Evolutionary conservation across 1,140 invertebrate genomes (phyloP).

Genomic region (Calliphora vicina): DNA sequence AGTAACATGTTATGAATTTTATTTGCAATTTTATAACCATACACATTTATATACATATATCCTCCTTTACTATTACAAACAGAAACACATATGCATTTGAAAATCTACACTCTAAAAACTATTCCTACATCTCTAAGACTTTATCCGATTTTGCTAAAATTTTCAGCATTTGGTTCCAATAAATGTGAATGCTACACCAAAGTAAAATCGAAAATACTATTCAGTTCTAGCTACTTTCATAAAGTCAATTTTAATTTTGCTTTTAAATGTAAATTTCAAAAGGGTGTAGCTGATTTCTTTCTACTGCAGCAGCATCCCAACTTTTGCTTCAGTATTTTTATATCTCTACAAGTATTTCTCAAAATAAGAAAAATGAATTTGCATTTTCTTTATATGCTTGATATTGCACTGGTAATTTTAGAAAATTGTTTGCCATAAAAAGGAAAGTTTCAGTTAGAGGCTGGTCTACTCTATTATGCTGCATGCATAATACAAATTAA

Average conservation of each 20-base stretch:
- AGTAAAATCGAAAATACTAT: too few species aligned
- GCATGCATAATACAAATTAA: background rate
- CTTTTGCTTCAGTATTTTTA: background rate
- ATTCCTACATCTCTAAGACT: too few species aligned
- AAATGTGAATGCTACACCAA: too few species aligned
- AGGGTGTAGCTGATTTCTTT: background rate
- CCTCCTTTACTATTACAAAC: too few species aligned
- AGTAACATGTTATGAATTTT: slow-evolving; percentile 24
- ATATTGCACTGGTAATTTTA: background rate
- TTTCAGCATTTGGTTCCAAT: too few species aligned
- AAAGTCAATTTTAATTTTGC: too few species aligned
- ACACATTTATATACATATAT: background rate
- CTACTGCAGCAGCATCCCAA: background rate
- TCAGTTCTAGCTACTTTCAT: too few species aligned
- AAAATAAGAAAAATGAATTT: background rate
- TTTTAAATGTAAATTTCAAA: too few species aligned
- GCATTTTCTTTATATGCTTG: background rate
- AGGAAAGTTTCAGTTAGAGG: background rate
- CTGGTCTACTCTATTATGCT: background rate
- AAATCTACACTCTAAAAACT: too few species aligned
- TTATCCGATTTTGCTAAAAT: too few species aligned
- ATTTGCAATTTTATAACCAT: background rate
- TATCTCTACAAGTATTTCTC: too few species aligned
- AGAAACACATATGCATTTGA: too few species aligned
- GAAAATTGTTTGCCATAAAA: background rate